A percentile compares a stretch with the other conserved stretches of the same genome.
Evolutionary conservation across 2,888 invertebrate genomes (phyloP).

Genomic region (Nebria salina): DNA sequence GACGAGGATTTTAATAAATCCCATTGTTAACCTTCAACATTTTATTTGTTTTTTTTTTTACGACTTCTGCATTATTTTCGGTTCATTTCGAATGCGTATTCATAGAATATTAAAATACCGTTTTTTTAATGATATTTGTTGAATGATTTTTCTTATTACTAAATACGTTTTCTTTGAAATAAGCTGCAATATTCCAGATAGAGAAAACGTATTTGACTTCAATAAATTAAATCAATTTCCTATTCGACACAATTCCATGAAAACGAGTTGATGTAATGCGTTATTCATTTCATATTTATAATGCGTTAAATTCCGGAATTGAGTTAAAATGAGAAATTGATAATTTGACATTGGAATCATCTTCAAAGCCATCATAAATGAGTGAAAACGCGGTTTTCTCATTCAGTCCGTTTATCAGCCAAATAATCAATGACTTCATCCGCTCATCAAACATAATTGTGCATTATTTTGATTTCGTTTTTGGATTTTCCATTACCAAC

Average conservation of each 20-base stretch:
- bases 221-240: too few relatives aligned
- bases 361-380: not conserved
- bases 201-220: too few relatives aligned
- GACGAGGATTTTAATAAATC: slow-evolving; percentile 1
- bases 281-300: too few relatives aligned
- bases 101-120: not conserved
- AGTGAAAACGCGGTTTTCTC: not conserved
- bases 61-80: not conserved
- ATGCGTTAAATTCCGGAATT: not conserved
- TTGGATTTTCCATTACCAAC: not conserved
- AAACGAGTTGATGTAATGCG: too few relatives aligned
- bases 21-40: not conserved
- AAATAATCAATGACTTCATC: not conserved
- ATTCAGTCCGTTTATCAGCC: not conserved
- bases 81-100: not conserved
- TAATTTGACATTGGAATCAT: not conserved
- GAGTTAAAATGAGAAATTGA: not conserved
- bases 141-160: too few relatives aligned
- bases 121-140: too few relatives aligned
- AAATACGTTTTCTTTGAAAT: too few relatives aligned
- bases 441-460: not conserved
- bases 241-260: too few relatives aligned
- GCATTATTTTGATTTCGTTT: not conserved
- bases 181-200: too few relatives aligned
- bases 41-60: not conserved